Base-by-base conservation (phyloP, 2,888 invertebrate species). In the Nezara viridula region DNA sequence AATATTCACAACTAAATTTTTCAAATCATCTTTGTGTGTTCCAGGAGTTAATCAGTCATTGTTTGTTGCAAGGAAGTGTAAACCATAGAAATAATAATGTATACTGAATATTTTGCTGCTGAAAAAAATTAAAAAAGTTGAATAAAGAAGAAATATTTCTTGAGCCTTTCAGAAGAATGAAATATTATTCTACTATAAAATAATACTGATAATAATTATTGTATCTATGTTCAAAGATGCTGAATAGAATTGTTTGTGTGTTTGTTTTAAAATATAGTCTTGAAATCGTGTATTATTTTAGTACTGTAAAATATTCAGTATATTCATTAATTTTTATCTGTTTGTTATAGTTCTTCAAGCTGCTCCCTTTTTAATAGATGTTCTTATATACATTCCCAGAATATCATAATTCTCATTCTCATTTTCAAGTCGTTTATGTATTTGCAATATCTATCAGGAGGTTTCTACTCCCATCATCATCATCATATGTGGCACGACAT, bases 121-220 rank as follows among this genome's bases (percentile, higher is more conserved):
- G 81, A 44, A 81, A 73, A 12, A 73, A 5, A 32, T n/a, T n/a
- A 32, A 60, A 19, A 73, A 37, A 44, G n/a, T 16, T 19, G 44
- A 44, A 81, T 81, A 40, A 81, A 81, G 81, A 81, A 81, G 81
- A 81, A n/a, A 81, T n/a, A 81, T 40, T 81, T n/a, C 44, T 81
- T 81, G 44, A 44, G 21, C 44, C n/a, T 81, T 16, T 81, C 44
- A 44, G 81, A 73, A 73, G 66, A 73, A 73, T 19, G 19, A 73
- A 73, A 37, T 21, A 37, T 5, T 73, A 73, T 73, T 73, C 16
- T 37, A 37, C 16, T 19, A 73, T 37, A 37, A 21, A 32, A 73
- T 37, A 32, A 6, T 73, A 24, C 32, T 4, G 5, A 73, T 37
- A 19, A 73, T 4, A 73, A 24, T 37, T 27, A 73, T 73, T 37